These are phyloP conservation scores for Hippocampus abdominalis DNA, from an alignment of 2,113 vertebrate species.

Conservation along the genomic window DNA sequence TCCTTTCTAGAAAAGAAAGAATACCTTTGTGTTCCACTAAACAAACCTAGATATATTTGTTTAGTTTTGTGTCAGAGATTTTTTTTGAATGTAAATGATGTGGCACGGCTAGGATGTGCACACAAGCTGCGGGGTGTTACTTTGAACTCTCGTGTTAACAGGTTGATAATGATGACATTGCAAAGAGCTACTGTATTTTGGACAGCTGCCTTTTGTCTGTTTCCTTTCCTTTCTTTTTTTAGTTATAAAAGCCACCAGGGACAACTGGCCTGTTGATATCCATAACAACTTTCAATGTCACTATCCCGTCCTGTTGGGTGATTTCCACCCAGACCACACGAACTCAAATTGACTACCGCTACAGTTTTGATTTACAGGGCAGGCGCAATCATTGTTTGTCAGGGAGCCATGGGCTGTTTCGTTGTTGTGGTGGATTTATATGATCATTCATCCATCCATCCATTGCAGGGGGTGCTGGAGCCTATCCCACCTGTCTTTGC, in stretches of 20 bases:
- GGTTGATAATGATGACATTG: conserved; percentile 5
- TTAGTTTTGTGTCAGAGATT: background rate
- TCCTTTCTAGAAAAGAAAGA: background rate
- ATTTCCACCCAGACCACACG: background rate
- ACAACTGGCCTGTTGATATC: background rate
- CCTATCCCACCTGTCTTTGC: too few species aligned
- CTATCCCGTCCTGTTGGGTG: background rate
- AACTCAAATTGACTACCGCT: too few species aligned
- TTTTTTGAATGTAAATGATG: background rate
- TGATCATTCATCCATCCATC: background rate
- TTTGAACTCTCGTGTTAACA: conserved; percentile 6
- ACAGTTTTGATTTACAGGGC: background rate
- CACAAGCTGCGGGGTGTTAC: background rate
- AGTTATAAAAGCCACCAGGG: background rate
- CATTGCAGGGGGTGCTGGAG: too few species aligned
- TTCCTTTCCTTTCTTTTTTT: background rate
- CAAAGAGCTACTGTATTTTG: background rate
- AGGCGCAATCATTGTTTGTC: background rate
- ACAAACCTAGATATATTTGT: background rate
- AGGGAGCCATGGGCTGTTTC: background rate
- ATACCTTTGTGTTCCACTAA: background rate
- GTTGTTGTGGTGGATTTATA: background rate
- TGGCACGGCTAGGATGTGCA: background rate
- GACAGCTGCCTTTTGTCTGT: background rate
- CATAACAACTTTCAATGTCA: background rate